Base-by-base conservation (phyloP, 1,140 invertebrate species). In the Danaus plexippus region DNA sequence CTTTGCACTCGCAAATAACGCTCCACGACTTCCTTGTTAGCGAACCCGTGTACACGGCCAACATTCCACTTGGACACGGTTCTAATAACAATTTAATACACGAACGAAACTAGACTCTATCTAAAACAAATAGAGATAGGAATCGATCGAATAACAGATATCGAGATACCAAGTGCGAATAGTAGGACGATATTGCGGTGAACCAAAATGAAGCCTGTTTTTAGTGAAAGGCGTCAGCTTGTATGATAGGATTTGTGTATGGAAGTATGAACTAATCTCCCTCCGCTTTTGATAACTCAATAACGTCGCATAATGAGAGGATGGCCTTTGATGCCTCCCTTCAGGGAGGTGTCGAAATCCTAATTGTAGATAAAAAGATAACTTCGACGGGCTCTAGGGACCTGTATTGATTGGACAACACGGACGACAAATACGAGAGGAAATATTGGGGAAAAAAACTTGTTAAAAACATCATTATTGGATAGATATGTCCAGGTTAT, bases 331-430 rank as follows among this genome's bases (percentile, higher is more conserved):
- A 86, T 74, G 83, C 58, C 54, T 58, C 54, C 52, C 43, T 46
- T 50, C 57, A 32, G 63, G 72, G 75, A 83, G 76, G 82, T 78
- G 82, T 79, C 81, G 71, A 83, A 86, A 86, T 85, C 83, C 80
- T 79, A 83, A 86, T 86, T 86, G 76, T 75, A 83, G 83, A 86
- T 86, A 86, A 86, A 86, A 86, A 84, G 83, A 86, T 86, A 86
- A 80, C 71, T 78, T 75, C 74, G 70, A 67, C 64, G 61, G 57
- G 71, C 69, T 59, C 67, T 62, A 60, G 59, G 57, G 44, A 58
- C 70, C 71, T 72, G 70, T 69, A 75, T 77, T 69, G 67, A 63
- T 49, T 58, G n/a, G 43, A 51, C 51, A 18, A 51, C 13, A 46
- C 58, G 47, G 1, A 42, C 22, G 22, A 32, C 22, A 32, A 32